These are phyloP conservation scores for Schrankia costaestrigalis DNA, from an alignment of 2,888 invertebrate species.

Conservation along the genomic window DNA sequence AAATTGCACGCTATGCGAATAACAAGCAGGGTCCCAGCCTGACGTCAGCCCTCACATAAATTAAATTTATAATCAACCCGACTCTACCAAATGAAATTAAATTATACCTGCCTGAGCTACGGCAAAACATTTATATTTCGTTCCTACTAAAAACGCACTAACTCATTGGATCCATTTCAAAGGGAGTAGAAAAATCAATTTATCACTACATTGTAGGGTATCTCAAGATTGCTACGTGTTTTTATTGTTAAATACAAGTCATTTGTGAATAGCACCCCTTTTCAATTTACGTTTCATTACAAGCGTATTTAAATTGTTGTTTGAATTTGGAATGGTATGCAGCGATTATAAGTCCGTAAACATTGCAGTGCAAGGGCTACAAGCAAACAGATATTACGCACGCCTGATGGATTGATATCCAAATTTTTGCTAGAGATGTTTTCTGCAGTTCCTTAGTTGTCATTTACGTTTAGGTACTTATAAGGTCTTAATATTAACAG, in stretches of 20 bases:
- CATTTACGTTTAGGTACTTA: no score
- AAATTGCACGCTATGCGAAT: slow-evolving; percentile 64
- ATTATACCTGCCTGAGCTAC: slow-evolving; percentile 70
- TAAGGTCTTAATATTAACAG: no score
- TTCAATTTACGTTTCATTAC: slow-evolving; percentile 9
- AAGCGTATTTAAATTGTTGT: slow-evolving; percentile 3
- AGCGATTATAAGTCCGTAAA: no score
- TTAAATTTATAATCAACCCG: slow-evolving; percentile 76
- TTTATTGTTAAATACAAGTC: slow-evolving; percentile 8
- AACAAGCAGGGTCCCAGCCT: slow-evolving; percentile 53
- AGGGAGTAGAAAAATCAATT: slow-evolving; percentile 42
- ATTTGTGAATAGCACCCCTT: slow-evolving; percentile 8
- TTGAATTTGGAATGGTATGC: no score
- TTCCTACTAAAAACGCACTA: slow-evolving; percentile 54
- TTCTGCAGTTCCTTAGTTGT: no score
- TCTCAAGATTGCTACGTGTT: slow-evolving; percentile 10
- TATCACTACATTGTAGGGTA: slow-evolving; percentile 36
- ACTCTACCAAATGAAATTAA: slow-evolving; percentile 69
- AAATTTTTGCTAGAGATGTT: no score
- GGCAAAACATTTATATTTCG: slow-evolving; percentile 69
- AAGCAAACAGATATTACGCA: no score
- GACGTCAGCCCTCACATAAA: slow-evolving; percentile 69
- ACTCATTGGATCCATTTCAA: slow-evolving; percentile 53
- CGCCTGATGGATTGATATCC: no score
- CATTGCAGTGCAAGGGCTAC: no score